These are phyloP conservation scores for Brachionus plicatilis DNA, from an alignment of 1,140 invertebrate genomes.

Conservation along the genomic window DNA sequence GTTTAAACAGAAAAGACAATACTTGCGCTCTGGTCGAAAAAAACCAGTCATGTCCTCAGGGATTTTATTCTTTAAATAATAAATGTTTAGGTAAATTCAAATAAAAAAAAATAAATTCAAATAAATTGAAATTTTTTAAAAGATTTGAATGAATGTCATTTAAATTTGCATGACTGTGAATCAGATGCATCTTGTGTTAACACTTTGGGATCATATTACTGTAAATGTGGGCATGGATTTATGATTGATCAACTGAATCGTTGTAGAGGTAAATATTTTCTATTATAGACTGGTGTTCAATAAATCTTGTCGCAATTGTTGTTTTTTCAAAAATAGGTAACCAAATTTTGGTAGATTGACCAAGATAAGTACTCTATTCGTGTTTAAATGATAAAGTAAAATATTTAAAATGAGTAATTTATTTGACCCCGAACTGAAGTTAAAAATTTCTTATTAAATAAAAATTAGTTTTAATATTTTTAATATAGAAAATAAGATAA, in stretches of 20 bases:
- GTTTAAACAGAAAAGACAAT: not conserved
- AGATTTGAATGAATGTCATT: conserved; percentile 30
- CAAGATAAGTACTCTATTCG: no score
- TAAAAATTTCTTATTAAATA: no score
- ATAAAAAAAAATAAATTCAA: not conserved
- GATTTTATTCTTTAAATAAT: not conserved
- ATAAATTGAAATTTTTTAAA: not conserved
- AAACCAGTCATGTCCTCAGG: not conserved
- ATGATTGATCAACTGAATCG: not conserved
- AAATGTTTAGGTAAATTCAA: not conserved
- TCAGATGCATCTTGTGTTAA: conserved; percentile 4
- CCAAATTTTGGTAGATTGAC: no score
- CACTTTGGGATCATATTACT: conserved; percentile 13
- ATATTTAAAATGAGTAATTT: no score
- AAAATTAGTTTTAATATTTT: no score
- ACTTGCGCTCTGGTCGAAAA: not conserved
- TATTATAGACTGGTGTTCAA: no score
- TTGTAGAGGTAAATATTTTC: not conserved
- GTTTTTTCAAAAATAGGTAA: no score
- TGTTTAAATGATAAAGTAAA: no score
- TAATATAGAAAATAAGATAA: no score
- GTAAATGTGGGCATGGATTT: conserved; percentile 14
- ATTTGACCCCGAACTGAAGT: no score
- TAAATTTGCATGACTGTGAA: not conserved
- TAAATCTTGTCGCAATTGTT: no score